Evolutionary conservation across 2,888 invertebrate genomes (phyloP), one percentile per base, ranked within the genome.

Genomic region (Xestobium rufovillosum): DNA sequence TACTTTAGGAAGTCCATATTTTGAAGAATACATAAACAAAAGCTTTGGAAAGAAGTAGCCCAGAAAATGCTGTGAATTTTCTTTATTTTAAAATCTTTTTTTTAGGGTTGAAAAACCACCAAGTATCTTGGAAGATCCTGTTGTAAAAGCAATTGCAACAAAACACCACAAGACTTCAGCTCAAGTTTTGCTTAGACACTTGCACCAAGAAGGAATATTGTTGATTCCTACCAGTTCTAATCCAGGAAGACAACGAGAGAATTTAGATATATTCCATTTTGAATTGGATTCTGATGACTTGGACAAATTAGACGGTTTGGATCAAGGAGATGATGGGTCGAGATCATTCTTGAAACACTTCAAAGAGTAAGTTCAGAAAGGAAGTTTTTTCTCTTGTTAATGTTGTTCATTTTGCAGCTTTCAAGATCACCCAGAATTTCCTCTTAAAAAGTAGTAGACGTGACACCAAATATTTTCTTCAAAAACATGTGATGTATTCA

Each of bases 211-310:
- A 29, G 82, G 79, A 6, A 63, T 89, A 17, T 74, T 73, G 4
- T 79, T 79, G 23, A 88, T 92, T 53, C 91, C 91, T 3, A 92
- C 91, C 62, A 90, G 89, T 60, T 81, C 80, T 2, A 83, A 81
- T 60, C 67, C 78, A 0, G 56, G 66, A 3, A 73, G 90, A 42
- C 75, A 92, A 13, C 70, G 71, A 52, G 75, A 85, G 65, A 92
- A 92, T 57, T 72, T 88, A 28, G 66, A 80, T 38, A 61, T 88
- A 33, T 86, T 85, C 60, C 78, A 82, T 62, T 88, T 88, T 59
- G 62, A 73, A 47, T 61, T 90, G 27, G 72, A 66, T 31, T 59
- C 67, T 0, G 65, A 68, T 1, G 86, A 88, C 55, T 72, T 84
- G 65, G 50, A 63, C 0, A 67, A 69, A 34, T 57, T 90, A 36